phyloP scores from a whole-genome alignment of 2,888 invertebrate genomes.

The Thalpophila matura region DNA sequence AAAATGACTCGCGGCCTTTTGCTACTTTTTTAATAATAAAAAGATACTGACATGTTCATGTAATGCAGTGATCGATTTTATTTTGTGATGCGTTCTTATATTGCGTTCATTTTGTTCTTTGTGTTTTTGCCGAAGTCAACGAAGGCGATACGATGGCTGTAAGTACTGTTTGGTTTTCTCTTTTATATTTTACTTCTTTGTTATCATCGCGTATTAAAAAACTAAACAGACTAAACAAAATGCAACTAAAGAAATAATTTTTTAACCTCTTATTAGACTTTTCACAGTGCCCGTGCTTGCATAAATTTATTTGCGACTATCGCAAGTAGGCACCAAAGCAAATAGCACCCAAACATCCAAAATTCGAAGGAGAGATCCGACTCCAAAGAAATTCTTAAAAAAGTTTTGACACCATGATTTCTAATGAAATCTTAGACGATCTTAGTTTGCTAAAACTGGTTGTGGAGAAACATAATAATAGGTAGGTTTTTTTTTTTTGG shows the following conservation, averaged over 20 bases:
- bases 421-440: too few relatives aligned
- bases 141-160: conserved; percentile 88
- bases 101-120: conserved; percentile 87
- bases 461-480: too few relatives aligned
- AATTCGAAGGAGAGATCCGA: too few relatives aligned
- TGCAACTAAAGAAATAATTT: background rate
- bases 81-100: conserved; percentile 85
- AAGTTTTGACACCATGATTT: too few relatives aligned
- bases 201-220: conserved; percentile 1
- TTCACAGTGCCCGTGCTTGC: background rate
- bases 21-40: conserved; percentile 38
- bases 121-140: conserved; percentile 86
- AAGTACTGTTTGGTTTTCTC: conserved; percentile 72
- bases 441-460: too few relatives aligned
- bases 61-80: conserved; percentile 63
- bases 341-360: too few relatives aligned
- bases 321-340: too few relatives aligned
- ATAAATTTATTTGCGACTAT: background rate
- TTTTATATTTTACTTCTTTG: conserved; percentile 10
- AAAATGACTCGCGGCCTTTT: conserved; percentile 73
- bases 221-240: background rate
- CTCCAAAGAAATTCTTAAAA: too few relatives aligned
- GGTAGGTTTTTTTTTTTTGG: too few relatives aligned
- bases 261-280: background rate
- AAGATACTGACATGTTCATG: conserved; percentile 36